Base-by-base conservation (phyloP, 2,888 invertebrate genomes). In the Ichneumon xanthorius region DNA sequence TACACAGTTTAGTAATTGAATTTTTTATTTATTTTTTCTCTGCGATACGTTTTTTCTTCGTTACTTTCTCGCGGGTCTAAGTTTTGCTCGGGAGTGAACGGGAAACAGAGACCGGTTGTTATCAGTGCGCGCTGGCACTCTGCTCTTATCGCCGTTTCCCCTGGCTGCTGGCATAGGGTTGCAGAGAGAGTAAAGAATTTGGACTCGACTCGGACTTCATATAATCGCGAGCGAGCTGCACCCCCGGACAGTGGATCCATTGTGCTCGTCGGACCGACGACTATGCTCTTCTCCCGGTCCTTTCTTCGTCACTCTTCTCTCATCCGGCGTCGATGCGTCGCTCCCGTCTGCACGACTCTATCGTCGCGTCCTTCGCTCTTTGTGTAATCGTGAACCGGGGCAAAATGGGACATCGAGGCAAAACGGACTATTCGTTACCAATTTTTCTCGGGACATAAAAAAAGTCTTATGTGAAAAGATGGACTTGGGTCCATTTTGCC, bases 231-330 rank as follows among this genome's bases (percentile, higher is more conserved):
- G 40, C 33, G 14, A 58, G 19, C 45, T 22, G 26, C 68, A 45
- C 45, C 70, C 58, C 75, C 70, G 58, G 65, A 82, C 81, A 75
- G 73, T 70, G 72, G n/a, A 70, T 70, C 81, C 58, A 85, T 85
- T 82, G 85, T 85, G 37, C 73, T 81, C 73, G 37, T 53, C 40
- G 37, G 75, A 75, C 30, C 22, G 63, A 70, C 73, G 58, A 58
- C 58, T 58, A 14, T 81, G 48, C 65, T 76, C 76, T 37, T 58
- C 58, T 58, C 26, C 22, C 14, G 33, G 48, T 61, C 67, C 77
- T 61, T 58, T 80, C 72, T 65, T 40, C 48, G 14, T 37, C 16
- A n/a, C 63, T 67, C 71, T 58, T 61, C 53, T 73, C 63, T 70
- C 26, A 26, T 45, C 65, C 67, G 65, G 71, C 65, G 71, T 79